Conservation (phyloP, 2,113 vertebrate species). For the Entomyzon cyanotis region DNA sequence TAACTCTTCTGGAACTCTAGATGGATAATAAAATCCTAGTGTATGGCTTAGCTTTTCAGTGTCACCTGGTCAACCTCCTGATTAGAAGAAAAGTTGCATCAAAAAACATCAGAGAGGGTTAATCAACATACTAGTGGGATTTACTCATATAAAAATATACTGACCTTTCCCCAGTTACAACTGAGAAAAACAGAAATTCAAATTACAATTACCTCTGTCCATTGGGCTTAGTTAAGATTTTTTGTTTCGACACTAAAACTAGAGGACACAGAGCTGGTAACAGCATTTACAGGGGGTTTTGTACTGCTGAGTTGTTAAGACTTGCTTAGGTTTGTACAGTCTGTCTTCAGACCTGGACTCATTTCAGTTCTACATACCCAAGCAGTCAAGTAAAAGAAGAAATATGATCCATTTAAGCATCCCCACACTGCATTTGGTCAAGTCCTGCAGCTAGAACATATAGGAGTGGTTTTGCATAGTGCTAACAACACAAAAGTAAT, state of each 20-base stretch:
- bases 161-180: neutral
- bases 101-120: neutral
- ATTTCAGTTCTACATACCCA: neutral
- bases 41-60: neutral
- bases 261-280: neutral
- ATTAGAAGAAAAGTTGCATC: neutral
- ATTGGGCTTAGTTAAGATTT: constrained; percentile 3
- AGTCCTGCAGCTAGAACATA: constrained; percentile 2
- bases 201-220: neutral
- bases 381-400: neutral
- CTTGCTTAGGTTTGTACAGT: neutral
- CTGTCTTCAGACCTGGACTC: neutral
- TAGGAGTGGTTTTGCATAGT: neutral
- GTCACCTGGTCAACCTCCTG: neutral
- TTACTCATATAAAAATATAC: neutral
- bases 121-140: constrained; percentile 25
- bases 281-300: neutral
- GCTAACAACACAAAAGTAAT: neutral
- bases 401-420: neutral
- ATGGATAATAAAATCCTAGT: neutral
- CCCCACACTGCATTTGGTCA: neutral
- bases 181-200: neutral
- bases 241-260: neutral
- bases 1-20: neutral
- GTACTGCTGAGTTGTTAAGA: neutral